Evolutionary conservation across 1,140 invertebrate genomes (phyloP), one percentile per base, ranked within the genome.

Genomic region (Drosophila guanche): DNA sequence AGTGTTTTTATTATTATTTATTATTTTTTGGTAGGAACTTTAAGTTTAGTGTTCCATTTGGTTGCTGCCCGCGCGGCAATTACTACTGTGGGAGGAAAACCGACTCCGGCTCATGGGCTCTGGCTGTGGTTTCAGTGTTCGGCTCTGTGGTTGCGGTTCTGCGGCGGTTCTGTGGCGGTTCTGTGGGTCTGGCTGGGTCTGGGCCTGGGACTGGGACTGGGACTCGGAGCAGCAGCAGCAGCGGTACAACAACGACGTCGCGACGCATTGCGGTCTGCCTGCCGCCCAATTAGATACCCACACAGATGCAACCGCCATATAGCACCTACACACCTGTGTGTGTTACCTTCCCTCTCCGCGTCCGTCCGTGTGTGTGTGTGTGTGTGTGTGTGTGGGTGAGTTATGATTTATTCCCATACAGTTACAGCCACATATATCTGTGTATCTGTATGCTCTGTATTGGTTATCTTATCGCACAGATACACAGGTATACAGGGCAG

Each of bases 371-470:
- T 62, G 43, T 45, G 66, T 79, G 43, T 45, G 66, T 79, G 73
- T 73, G 74, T 20, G 37, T 22, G 51, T 66, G 43, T 45, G 66
- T 79, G 63, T 76, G 70, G 70, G 73, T 73, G 74, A 74, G 80
- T 90, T 90, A 89, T 90, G 89, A 90, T 90, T 90, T 90, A 90
- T 90, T 89, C 81, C 61, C 12, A 37, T 37, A 10, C 33, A 4
- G 10, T 12, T 37, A 27, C 6, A 27, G 25, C 33, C 29, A 12
- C 33, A 37, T 78, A 62, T 71, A 46, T 53, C 41, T 56, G 51
- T 56, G 41, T 57, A 33, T 40, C 48, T 22, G 50, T 47, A 57
- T 40, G 5, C 57, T 12, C 37, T 33, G 83, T 83, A 79, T 88
- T 75, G 70, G 78, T 88, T 88, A 88, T 88, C 83, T 88, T 88